Percentiles rank a stretch among this genome's conserved stretches.
These are phyloP conservation scores for Solea senegalensis DNA, from an alignment of 2,113 vertebrate genomes.

Conservation along the genomic window DNA sequence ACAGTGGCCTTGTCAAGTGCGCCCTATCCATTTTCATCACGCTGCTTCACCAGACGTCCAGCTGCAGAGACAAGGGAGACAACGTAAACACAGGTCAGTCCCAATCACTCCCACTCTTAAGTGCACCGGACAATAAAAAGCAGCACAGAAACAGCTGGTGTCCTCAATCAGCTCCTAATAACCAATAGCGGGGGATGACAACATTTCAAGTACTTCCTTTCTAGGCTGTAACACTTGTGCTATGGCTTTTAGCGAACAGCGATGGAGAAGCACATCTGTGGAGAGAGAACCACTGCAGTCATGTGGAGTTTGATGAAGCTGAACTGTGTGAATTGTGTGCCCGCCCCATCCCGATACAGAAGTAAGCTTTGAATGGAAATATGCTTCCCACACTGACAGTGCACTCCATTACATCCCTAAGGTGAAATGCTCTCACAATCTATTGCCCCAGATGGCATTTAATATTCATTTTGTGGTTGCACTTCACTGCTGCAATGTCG, in stretches of 20 bases:
- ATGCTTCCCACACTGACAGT: slow-evolving; percentile 22
- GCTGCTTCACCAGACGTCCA: slow-evolving; percentile 59
- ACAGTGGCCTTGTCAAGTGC: slow-evolving; percentile 48
- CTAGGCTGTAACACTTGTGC: neutral
- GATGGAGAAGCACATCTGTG: slow-evolving; percentile 16
- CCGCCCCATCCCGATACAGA: neutral
- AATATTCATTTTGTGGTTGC: slow-evolving; percentile 38
- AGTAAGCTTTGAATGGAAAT: slow-evolving; percentile 28
- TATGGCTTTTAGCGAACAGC: neutral
- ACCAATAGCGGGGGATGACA: neutral
- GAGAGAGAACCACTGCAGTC: neutral
- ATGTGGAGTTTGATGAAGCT: slow-evolving; percentile 22
- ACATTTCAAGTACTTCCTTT: slow-evolving; percentile 16
- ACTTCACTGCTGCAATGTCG: neutral
- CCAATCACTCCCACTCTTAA: slow-evolving; percentile 12
- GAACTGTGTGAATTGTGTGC: slow-evolving; percentile 7
- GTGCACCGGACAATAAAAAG: neutral
- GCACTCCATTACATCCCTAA: slow-evolving; percentile 20
- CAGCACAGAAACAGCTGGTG: slow-evolving; percentile 2
- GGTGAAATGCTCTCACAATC: slow-evolving; percentile 18
- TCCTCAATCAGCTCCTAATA: neutral
- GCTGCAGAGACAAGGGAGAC: slow-evolving; percentile 45
- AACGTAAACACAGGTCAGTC: slow-evolving; percentile 38
- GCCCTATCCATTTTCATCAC: slow-evolving; percentile 71
- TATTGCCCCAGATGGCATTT: slow-evolving; percentile 30